phyloP scores from a whole-genome alignment of 1,140 invertebrate species.

The Leptinotarsa defecta region DNA sequence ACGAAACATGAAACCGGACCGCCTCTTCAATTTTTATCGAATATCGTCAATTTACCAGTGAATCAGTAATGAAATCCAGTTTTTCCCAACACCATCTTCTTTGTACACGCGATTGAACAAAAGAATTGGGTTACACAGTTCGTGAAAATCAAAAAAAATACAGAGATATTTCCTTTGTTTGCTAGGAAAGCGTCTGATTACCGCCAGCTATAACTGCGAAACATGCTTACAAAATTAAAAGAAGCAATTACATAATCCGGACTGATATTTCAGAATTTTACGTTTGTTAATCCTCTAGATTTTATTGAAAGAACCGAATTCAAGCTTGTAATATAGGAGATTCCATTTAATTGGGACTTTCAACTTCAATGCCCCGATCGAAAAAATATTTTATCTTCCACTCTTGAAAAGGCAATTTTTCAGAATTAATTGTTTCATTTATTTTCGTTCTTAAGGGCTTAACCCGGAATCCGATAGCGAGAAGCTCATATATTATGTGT shows the following conservation, averaged over 20 bases:
- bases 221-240: not conserved
- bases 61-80: too few species aligned
- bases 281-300: not conserved
- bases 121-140: too few species aligned
- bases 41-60: too few species aligned
- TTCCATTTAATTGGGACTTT: not conserved
- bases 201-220: too few species aligned
- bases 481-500: constrained; percentile 19
- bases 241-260: not conserved
- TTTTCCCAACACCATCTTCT: too few species aligned
- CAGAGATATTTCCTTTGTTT: too few species aligned
- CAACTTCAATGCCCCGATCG: constrained; percentile 1
- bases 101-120: too few species aligned
- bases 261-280: not conserved
- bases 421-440: constrained; percentile 21
- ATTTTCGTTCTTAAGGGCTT: constrained; percentile 9
- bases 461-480: constrained; percentile 4
- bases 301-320: not conserved
- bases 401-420: constrained; percentile 10
- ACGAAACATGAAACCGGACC: too few species aligned
- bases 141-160: too few species aligned
- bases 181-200: too few species aligned
- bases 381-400: constrained; percentile 16
- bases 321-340: not conserved
- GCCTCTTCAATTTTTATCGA: too few species aligned